These are phyloP conservation scores for Enteromius viviparus DNA, from an alignment of 2,797 vertebrate genomes.

Conservation along the genomic window DNA sequence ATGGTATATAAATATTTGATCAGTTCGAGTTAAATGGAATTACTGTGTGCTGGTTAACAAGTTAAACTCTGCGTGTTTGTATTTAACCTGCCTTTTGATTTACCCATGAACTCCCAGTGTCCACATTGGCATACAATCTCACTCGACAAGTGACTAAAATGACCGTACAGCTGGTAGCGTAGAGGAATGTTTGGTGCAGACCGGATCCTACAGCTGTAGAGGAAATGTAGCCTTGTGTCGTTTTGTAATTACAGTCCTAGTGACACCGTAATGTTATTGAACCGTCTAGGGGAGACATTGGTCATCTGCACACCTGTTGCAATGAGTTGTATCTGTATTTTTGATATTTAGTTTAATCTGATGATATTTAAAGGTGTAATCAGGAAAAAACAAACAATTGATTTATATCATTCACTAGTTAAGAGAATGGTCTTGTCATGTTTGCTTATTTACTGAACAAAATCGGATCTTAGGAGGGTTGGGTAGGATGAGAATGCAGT, in stretches of 20 bases:
- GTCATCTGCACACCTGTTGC: not conserved
- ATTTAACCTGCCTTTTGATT: not conserved
- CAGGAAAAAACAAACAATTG: not conserved
- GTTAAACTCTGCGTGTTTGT: not conserved
- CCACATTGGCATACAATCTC: not conserved
- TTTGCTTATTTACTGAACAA: not conserved
- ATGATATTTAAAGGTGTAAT: not conserved
- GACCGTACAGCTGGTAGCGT: not conserved
- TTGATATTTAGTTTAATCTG: not conserved
- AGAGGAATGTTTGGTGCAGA: not conserved
- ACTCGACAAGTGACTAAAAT: constrained; percentile 2
- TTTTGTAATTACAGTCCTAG: not conserved
- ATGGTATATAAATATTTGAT: not conserved
- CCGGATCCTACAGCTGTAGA: not conserved
- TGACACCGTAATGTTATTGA: not conserved
- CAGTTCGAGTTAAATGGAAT: not conserved
- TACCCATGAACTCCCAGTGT: not conserved
- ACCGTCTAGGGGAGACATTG: not conserved
- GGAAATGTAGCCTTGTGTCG: not conserved
- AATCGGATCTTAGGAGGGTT: not conserved
- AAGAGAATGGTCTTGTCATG: not conserved
- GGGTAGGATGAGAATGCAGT: not conserved
- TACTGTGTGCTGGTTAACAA: not conserved
- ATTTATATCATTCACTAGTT: not conserved
- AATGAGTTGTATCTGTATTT: not conserved